Percentiles rank a stretch among this genome's conserved stretches.
Conservation (phyloP, 2,113 vertebrate genomes). For the Oreochromis spilurus region DNA sequence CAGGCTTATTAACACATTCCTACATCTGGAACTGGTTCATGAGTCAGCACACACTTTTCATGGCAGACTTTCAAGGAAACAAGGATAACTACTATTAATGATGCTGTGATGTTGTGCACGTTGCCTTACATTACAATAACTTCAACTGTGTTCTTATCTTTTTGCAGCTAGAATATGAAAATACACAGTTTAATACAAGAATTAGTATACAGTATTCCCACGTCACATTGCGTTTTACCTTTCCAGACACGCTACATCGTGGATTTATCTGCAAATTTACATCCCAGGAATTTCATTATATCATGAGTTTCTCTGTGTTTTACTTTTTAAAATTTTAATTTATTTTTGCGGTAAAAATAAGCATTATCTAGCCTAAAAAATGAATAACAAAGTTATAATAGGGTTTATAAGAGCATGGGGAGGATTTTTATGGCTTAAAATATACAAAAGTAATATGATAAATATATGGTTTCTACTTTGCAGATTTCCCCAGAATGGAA, state of each 20-base stretch:
- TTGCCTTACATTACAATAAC: neutral
- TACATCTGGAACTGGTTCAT: neutral
- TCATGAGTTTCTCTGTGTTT: neutral
- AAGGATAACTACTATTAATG: neutral
- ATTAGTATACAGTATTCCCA: neutral
- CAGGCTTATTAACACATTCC: neutral
- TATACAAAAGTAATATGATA: neutral
- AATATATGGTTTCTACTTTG: neutral
- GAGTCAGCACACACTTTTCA: neutral
- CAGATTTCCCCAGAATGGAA: neutral
- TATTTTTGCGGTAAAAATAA: neutral
- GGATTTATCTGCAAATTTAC: neutral
- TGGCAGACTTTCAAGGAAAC: neutral
- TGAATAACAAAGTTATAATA: neutral
- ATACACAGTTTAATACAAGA: neutral
- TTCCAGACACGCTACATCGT: neutral
- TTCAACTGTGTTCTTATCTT: neutral
- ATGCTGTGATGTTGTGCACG: neutral
- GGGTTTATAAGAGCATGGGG: neutral
- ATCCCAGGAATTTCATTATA: neutral
- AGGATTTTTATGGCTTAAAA: neutral
- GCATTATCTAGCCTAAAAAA: neutral
- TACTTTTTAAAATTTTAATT: neutral
- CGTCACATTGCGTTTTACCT: fast-evolving
- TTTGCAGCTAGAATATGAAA: neutral